Base-by-base conservation (phyloP, 2,797 vertebrate species). In the Typhlichthys subterraneus region DNA sequence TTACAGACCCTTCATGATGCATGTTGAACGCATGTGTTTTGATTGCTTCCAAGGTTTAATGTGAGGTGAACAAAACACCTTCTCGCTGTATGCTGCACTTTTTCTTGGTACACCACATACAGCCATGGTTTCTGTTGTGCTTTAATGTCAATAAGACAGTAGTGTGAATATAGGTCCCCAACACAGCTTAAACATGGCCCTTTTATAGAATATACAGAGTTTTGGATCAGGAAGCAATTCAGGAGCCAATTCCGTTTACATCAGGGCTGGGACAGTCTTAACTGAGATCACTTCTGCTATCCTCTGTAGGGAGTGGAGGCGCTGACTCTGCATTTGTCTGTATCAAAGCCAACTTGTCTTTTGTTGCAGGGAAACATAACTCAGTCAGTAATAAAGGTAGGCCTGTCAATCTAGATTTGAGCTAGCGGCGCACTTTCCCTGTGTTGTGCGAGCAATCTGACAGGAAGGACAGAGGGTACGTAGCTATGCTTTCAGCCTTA, bases 301-400 rank as follows among this genome's bases (percentile, higher is more conserved):
- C 80, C 80, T 76, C 73, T 67, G 66, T 63, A 70, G 77, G 67
- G 72, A 75, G 75, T 57, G 68, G 79, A 86, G 75, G 67, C 19
- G 91, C 90, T 88, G 91, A 91, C 79, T 82, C 57, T 3, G 84
- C 85, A 61, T 80, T 86, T 53, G 66, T 77, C 67, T 50, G 67
- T 76, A 87, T 89, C 85, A 90, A 87, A 88, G 87, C 70, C 68
- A 50, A 57, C 80, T 83, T 87, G 84, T 89, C 84, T 53, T 29
- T 53, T n/a, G 46, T 52, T 48, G 19, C 70, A 61, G 64, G 62
- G 79, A 86, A 92, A 88, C 87, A 86, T 87, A 90, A 91, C 81
- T 89, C 73, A 78, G 86, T 86, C 84, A 82, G 83, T 91, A 88
- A 88, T 83, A 88, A 89, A 91, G 89, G 88, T 88, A 86, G 76